Percentiles rank a stretch among this genome's conserved stretches.
Evolutionary conservation across 2,113 vertebrate genomes (phyloP).

Genomic region (Neomonachus schauinslandi): DNA sequence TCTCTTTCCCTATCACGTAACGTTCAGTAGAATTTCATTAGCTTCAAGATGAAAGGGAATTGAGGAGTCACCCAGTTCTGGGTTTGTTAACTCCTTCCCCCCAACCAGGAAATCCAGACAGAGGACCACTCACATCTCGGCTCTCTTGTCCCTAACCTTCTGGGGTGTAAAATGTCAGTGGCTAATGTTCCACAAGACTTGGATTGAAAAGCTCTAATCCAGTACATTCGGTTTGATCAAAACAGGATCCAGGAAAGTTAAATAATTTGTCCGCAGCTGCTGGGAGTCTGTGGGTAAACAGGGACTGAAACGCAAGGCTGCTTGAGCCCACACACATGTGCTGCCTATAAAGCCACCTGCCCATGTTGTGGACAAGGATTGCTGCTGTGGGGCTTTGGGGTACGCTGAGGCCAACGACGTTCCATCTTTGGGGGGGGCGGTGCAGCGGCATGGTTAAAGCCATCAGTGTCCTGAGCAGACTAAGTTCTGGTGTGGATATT

Average conservation of each 20-base stretch:
- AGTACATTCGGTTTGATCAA: constrained; percentile 42
- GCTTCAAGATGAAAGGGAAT: not conserved
- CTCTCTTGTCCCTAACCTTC: not conserved
- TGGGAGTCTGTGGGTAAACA: not conserved
- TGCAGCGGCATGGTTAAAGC: not conserved
- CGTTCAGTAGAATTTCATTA: constrained; percentile 27
- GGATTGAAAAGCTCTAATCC: constrained; percentile 31
- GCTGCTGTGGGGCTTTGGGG: not conserved
- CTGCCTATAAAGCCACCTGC: not conserved
- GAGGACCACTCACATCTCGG: not conserved
- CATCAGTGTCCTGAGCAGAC: not conserved
- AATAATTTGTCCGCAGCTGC: not conserved
- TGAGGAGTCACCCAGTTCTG: not conserved
- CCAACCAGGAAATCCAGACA: not conserved
- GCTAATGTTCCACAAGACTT: constrained; percentile 30
- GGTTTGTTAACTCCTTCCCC: not conserved
- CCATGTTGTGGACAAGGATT: not conserved
- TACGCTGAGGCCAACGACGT: not conserved
- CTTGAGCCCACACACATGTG: not conserved
- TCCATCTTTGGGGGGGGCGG: not conserved
- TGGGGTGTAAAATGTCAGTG: constrained; percentile 29
- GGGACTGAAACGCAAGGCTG: not conserved
- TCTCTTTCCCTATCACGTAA: not conserved
- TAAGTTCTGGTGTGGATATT: not conserved
- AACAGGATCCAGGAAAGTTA: constrained; percentile 24